Percentiles rank a stretch among this genome's conserved stretches.
Conservation (phyloP, 2,113 vertebrate species). For the Pithys albifrons region DNA sequence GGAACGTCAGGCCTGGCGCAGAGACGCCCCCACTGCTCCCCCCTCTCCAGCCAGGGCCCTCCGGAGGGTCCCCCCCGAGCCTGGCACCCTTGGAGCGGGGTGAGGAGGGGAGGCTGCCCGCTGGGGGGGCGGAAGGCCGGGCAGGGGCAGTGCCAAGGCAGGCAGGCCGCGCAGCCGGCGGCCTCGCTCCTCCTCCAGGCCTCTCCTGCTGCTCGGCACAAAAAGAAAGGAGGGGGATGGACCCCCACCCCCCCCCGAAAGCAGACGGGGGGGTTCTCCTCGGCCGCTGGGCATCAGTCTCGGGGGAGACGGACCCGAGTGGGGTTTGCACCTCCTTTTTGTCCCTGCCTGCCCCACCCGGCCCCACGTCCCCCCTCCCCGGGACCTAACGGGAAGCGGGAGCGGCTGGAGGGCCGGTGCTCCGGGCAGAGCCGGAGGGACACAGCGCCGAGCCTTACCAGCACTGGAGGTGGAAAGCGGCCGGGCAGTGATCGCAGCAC, state of each 20-base stretch:
- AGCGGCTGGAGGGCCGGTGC: not conserved
- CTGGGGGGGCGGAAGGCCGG: not conserved
- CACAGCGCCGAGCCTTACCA: slow-evolving; percentile 81
- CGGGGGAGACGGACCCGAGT: rapidly evolving
- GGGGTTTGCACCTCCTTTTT: not conserved
- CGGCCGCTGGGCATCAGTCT: not conserved
- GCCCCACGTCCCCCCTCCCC: not conserved
- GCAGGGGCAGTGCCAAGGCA: not conserved
- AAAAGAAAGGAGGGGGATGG: slow-evolving; percentile 2
- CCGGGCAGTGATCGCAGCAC: slow-evolving; percentile 95
- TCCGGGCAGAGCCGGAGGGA: not conserved
- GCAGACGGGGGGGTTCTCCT: not conserved
- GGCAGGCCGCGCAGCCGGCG: not conserved
- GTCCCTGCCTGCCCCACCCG: not conserved
- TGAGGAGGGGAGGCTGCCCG: not conserved
- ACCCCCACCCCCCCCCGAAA: not conserved
- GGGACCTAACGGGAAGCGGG: slow-evolving; percentile 6
- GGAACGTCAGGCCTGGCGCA: slow-evolving; percentile 54
- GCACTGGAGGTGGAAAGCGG: slow-evolving; percentile 95
- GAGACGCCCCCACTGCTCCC: not conserved
- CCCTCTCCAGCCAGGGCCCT: not conserved
- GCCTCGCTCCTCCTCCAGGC: slow-evolving; percentile 44
- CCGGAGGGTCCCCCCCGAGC: not conserved
- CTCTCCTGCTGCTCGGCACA: slow-evolving; percentile 32
- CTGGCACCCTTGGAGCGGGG: not conserved